Base-by-base conservation (phyloP, 2,797 vertebrate species). In the Molossus alvarezi region DNA sequence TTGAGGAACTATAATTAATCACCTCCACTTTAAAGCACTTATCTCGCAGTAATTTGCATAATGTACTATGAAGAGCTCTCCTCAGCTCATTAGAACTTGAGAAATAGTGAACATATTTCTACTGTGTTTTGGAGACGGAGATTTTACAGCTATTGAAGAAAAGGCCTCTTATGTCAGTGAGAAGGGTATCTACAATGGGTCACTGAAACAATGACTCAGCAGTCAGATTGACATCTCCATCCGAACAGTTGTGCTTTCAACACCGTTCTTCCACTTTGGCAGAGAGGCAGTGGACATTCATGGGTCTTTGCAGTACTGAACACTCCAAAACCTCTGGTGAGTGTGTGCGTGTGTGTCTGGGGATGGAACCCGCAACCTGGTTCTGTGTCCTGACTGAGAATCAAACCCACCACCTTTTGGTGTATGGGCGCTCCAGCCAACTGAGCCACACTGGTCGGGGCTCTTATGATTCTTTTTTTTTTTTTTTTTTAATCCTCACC, bases 1-100 rank as follows among this genome's bases (percentile, higher is more conserved):
- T 72, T 91, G 64, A 96, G 53, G 29, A 96, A 77, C 33, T 79
- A 64, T 51, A 95, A 77, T 95, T 90, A 95, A 97, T 88, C 25
- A 88, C 1, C 60, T 29, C 5, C 58, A 41, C 25, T 76, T 69
- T 92, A 92, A 90, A 20, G 64, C n/a, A 77, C n/a, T 85, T 85
- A 72, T 88, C 62, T 88, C 93, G 73, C 20, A 79, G 13, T 85
- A 92, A 83, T 93, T 88, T 92, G 75, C 3, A 18, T 15, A 81
- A 64, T n/a, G 23, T 72, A 51, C 75, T 87, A 84, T 58, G 37
- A 65, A 75, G 18, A 95, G 71, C 6, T 62, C 23, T 94, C 17
- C 87, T 60, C 18, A 76, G 2, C 48, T 62, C 14, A 29, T 95
- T 25, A 91, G 45, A 93, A 88, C 18, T 45, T 81, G 27, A 37